Evolutionary conservation across 2,888 invertebrate genomes (phyloP).

Genomic region (Drosophila leonis): DNA sequence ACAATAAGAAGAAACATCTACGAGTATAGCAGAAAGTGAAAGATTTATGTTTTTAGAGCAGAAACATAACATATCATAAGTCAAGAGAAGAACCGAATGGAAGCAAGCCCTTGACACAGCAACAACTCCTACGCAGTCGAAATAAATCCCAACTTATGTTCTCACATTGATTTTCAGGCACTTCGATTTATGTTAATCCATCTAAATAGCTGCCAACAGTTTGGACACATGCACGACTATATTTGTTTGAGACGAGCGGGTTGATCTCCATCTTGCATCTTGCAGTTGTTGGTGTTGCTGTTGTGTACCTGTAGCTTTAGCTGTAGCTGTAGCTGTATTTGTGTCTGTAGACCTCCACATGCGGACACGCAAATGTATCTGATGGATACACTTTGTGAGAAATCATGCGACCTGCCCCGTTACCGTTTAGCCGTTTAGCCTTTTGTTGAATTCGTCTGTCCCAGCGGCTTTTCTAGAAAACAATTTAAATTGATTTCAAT

Average conservation of each 20-base stretch:
- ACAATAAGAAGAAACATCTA: too few relatives aligned
- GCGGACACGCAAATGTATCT: conserved; percentile 56
- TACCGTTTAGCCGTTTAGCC: conserved; percentile 47
- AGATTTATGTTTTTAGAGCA: conserved; percentile 22
- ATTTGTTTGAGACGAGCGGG: conserved; percentile 53
- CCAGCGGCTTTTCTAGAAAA: conserved; percentile 79
- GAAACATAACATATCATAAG: conserved; percentile 28
- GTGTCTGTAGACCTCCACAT: conserved; percentile 13
- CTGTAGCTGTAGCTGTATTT: conserved; percentile 40
- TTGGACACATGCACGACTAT: conserved; percentile 73
- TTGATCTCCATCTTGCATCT: conserved; percentile 49
- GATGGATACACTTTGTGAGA: conserved; percentile 58
- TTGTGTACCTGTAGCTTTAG: conserved; percentile 21
- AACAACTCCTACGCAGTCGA: conserved; percentile 47
- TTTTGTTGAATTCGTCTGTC: conserved; percentile 59
- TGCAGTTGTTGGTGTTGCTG: conserved; percentile 12
- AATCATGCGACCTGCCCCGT: conserved; percentile 33
- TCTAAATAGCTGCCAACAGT: conserved; percentile 80
- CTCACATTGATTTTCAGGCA: conserved; percentile 74
- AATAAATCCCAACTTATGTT: conserved; percentile 43
- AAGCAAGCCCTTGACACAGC: conserved; percentile 33
- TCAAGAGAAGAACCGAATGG: conserved; percentile 12
- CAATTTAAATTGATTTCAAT: conserved; percentile 83
- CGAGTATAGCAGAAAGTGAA: neutral
- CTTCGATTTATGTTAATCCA: conserved; percentile 71